Evolutionary conservation across 2,888 invertebrate species (phyloP).

Genomic region (Sphaerophoria rueppellii): DNA sequence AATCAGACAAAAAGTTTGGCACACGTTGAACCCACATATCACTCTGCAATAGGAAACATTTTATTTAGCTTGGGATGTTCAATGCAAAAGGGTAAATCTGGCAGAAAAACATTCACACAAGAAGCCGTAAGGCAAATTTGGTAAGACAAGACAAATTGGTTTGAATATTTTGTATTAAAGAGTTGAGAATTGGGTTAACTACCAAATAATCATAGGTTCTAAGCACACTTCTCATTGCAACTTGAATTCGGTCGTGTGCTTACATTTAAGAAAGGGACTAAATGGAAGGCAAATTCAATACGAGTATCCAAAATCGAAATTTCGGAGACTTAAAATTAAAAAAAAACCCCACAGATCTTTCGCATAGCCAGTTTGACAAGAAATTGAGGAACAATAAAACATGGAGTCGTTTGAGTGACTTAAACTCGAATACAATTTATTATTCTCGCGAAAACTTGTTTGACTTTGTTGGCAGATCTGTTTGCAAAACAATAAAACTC

Average conservation of each 20-base stretch:
- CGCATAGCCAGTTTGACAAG: conserved; percentile 43
- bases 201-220: too few relatives aligned
- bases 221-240: too few relatives aligned
- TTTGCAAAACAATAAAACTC: conserved; percentile 20
- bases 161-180: neutral
- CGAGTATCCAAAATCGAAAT: neutral
- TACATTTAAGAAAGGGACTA: too few relatives aligned
- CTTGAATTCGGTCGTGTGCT: too few relatives aligned
- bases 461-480: conserved; percentile 26
- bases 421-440: conserved; percentile 18
- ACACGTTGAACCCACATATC: conserved; percentile 63
- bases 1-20: conserved; percentile 59
- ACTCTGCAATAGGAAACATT: conserved; percentile 44
- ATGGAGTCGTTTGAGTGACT: conserved; percentile 34
- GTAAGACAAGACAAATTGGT: neutral
- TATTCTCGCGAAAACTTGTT: conserved; percentile 54
- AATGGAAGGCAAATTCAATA: neutral
- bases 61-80: conserved; percentile 21
- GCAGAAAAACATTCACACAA: neutral
- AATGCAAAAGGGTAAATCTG: conserved; percentile 2
- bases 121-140: neutral
- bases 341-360: conserved; percentile 20
- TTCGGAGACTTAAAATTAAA: neutral
- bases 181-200: too few relatives aligned
- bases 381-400: conserved; percentile 19